Conservation (phyloP, 2,797 vertebrate genomes). For the Mus minutoides region DNA sequence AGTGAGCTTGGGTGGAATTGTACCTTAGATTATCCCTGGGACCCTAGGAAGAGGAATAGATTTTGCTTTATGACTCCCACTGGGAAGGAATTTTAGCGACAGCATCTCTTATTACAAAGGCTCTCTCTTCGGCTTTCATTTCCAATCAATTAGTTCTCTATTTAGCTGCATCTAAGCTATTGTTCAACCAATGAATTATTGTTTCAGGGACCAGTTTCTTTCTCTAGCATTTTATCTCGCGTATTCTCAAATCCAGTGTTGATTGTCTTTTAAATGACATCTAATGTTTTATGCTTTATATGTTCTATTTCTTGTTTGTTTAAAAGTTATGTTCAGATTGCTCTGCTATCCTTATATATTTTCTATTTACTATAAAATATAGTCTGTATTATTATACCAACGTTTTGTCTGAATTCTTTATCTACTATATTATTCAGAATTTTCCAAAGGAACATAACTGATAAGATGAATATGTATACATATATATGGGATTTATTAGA, state of each 20-base stretch:
- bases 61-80: neutral
- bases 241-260: neutral
- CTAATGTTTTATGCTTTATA: neutral
- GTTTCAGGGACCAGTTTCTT: neutral
- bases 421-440: neutral
- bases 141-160: neutral
- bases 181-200: neutral
- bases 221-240: neutral
- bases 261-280: neutral
- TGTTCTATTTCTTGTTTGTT: neutral
- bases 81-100: neutral
- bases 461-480: neutral
- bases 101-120: neutral
- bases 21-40: neutral
- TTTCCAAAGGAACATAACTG: neutral
- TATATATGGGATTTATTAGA: neutral
- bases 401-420: neutral
- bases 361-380: neutral
- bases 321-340: neutral
- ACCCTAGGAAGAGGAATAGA: neutral
- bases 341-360: neutral
- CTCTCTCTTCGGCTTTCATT: neutral
- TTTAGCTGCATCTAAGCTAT: neutral
- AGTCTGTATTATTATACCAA: neutral
- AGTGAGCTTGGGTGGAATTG: neutral